A percentile compares a stretch with the other conserved stretches of the same genome.
These are phyloP conservation scores for Phodopus roborovskii DNA, from an alignment of 2,113 vertebrate species.

Conservation along the genomic window DNA sequence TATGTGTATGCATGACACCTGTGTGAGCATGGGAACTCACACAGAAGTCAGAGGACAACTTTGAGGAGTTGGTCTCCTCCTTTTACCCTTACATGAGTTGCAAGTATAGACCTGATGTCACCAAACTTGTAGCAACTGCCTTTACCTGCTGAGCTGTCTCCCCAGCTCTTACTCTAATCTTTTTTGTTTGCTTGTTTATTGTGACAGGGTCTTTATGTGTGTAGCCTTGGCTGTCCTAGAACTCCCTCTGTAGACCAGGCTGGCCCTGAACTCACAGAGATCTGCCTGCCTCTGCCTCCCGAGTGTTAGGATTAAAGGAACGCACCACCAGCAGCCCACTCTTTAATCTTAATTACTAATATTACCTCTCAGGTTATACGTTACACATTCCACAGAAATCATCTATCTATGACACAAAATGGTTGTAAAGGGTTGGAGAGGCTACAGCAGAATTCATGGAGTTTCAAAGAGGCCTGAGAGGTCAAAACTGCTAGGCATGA, in stretches of 20 bases:
- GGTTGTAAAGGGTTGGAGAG: background rate
- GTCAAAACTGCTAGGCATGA: background rate
- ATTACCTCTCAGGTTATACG: background rate
- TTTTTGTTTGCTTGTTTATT: no score
- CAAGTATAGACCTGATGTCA: background rate
- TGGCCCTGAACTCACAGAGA: background rate
- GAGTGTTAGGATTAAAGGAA: background rate
- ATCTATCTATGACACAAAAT: background rate
- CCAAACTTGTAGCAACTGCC: background rate
- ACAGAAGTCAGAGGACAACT: background rate
- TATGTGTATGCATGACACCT: no score
- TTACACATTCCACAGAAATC: background rate
- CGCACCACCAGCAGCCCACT: background rate
- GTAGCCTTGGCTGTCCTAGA: background rate
- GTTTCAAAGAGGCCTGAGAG: background rate
- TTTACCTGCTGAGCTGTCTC: background rate
- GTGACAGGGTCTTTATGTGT: background rate
- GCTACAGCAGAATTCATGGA: background rate
- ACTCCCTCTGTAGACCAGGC: background rate
- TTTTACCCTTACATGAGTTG: background rate
- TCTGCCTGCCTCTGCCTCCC: background rate
- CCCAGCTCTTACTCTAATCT: background rate
- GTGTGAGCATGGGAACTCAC: background rate
- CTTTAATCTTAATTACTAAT: background rate
- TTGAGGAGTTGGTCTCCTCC: background rate